These are phyloP conservation scores for Leguminivora glycinivorella DNA, from an alignment of 1,140 invertebrate genomes.

Conservation along the genomic window DNA sequence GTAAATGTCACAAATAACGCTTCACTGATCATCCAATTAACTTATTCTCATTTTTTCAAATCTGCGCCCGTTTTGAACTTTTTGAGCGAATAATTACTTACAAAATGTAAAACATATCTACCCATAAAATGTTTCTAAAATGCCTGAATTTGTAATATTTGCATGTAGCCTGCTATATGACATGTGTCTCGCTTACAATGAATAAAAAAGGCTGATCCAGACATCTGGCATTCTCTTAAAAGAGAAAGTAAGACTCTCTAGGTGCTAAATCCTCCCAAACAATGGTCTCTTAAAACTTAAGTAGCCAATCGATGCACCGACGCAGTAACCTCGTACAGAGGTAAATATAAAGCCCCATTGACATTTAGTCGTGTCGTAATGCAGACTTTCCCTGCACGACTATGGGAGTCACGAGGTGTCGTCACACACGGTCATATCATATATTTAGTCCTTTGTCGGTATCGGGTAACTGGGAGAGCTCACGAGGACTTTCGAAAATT, in stretches of 20 bases:
- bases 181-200: too few relatives aligned
- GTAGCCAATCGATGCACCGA: conserved; percentile 5
- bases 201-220: neutral
- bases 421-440: neutral
- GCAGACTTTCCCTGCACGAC: conserved; percentile 14
- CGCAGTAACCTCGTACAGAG: neutral
- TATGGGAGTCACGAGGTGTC: neutral
- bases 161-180: too few relatives aligned
- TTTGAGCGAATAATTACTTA: too few relatives aligned
- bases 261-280: conserved; percentile 2
- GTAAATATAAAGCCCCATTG: conserved; percentile 8
- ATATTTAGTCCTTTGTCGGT: neutral
- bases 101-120: too few relatives aligned
- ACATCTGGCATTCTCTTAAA: neutral
- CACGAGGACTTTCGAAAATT: too few relatives aligned
- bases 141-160: too few relatives aligned
- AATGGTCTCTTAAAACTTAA: neutral
- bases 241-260: neutral
- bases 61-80: too few relatives aligned
- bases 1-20: too few relatives aligned
- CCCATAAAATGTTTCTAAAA: too few relatives aligned
- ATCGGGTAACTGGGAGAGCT: neutral
- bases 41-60: too few relatives aligned
- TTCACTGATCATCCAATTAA: too few relatives aligned
- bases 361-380: conserved; percentile 17